phyloP scores from a whole-genome alignment of 2,888 invertebrate species.

The Aleiodes testaceus region DNA sequence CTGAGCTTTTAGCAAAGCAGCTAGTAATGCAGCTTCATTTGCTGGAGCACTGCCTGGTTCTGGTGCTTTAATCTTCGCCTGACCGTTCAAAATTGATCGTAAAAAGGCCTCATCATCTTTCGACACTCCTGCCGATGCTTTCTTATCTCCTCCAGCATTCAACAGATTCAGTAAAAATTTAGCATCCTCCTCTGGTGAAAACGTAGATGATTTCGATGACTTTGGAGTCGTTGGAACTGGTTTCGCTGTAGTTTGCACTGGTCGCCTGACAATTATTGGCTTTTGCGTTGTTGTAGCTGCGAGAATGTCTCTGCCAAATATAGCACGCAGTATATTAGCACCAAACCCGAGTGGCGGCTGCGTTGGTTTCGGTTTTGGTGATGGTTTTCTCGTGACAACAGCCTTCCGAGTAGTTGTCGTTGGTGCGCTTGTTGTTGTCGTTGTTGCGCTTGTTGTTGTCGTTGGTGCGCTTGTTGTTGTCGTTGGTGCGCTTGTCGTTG shows the following conservation, averaged over 20 bases:
- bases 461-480: conserved; percentile 36
- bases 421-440: conserved; percentile 46
- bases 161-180: conserved; percentile 65
- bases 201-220: conserved; percentile 55
- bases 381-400: conserved; percentile 52
- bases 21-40: conserved; percentile 81
- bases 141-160: conserved; percentile 51
- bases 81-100: conserved; percentile 60
- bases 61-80: conserved; percentile 55
- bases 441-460: conserved; percentile 41
- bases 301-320: conserved; percentile 65
- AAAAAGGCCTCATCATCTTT: conserved; percentile 64
- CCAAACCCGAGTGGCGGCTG: conserved; percentile 67
- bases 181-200: conserved; percentile 66
- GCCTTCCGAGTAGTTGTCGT: conserved; percentile 50
- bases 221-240: conserved; percentile 46
- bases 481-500: conserved; percentile 52
- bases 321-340: conserved; percentile 61
- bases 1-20: conserved; percentile 81
- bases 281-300: conserved; percentile 65
- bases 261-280: conserved; percentile 70
- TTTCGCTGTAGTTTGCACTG: conserved; percentile 48
- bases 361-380: conserved; percentile 67
- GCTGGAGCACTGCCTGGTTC: conserved; percentile 72
- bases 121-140: conserved; percentile 27